Conservation (phyloP, 2,797 vertebrate genomes). For the Phalanger gymnotis region DNA sequence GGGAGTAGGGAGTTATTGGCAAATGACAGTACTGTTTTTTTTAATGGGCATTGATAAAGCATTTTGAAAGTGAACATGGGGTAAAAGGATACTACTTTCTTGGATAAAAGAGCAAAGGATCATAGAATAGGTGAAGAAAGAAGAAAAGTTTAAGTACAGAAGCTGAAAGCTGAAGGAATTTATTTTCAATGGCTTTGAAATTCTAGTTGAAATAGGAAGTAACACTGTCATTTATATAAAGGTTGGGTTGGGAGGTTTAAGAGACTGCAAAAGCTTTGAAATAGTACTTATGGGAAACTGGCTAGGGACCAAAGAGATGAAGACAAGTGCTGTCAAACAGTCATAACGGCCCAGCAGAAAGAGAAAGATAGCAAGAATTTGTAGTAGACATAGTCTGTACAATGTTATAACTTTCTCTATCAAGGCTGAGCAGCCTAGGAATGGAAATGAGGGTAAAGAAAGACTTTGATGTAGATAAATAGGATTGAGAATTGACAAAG, state of each 20-base stretch:
- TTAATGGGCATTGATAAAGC: background rate
- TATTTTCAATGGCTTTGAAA: background rate
- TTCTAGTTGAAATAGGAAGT: background rate
- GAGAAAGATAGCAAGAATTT: background rate
- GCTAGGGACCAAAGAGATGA: too few species aligned
- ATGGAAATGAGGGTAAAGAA: background rate
- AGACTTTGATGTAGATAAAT: background rate
- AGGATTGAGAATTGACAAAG: background rate
- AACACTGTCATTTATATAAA: background rate
- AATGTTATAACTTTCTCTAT: background rate
- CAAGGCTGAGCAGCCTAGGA: background rate
- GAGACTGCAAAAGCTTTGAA: background rate
- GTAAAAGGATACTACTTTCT: too few species aligned
- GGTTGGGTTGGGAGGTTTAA: background rate
- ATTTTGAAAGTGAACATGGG: background rate
- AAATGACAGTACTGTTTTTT: background rate
- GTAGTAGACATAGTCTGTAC: background rate
- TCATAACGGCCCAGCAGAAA: too few species aligned
- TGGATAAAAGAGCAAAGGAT: background rate
- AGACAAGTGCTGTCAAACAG: too few species aligned
- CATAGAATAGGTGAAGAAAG: background rate
- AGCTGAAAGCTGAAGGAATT: background rate
- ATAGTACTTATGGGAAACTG: background rate
- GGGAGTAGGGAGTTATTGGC: background rate
- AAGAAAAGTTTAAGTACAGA: background rate